A percentile compares a stretch with the other conserved stretches of the same genome.
These are phyloP conservation scores for Galaxea fascicularis DNA, from an alignment of 92 coral and sea anemone species.

Conservation along the genomic window DNA sequence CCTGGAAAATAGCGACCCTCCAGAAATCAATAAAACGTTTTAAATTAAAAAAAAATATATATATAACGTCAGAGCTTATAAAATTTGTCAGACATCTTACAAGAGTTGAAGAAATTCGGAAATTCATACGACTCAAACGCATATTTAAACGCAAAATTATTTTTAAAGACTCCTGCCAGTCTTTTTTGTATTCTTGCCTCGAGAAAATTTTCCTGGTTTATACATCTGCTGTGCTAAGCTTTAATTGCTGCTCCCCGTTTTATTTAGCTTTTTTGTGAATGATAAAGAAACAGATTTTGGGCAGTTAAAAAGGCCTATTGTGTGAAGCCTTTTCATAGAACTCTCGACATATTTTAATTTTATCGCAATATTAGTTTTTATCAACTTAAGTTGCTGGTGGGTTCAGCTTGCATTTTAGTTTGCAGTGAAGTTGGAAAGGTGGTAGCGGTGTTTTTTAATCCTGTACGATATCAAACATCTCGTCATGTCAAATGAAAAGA, in stretches of 20 bases:
- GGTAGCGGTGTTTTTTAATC: not conserved
- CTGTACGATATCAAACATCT: not conserved
- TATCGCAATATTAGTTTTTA: not conserved
- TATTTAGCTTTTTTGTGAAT: not conserved
- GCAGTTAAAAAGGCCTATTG: not conserved
- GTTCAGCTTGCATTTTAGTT: not conserved
- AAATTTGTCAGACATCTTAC: not conserved
- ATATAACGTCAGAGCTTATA: not conserved
- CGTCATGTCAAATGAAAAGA: slow-evolving; percentile 3
- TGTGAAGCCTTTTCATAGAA: too few species aligned
- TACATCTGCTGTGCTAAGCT: slow-evolving; percentile 8
- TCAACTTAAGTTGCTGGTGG: not conserved
- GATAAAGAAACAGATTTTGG: not conserved
- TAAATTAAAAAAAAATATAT: too few species aligned
- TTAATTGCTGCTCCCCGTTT: not conserved
- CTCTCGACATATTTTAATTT: not conserved
- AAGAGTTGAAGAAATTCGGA: not conserved
- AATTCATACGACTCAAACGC: not conserved
- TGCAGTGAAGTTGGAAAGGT: too few species aligned
- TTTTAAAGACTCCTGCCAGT: not conserved
- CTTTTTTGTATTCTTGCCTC: not conserved
- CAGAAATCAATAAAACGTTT: too few species aligned
- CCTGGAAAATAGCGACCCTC: too few species aligned
- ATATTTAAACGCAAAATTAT: not conserved
- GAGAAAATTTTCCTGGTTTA: not conserved